Conservation (phyloP, 2,888 invertebrate genomes). For the Euplagia quadripunctaria region DNA sequence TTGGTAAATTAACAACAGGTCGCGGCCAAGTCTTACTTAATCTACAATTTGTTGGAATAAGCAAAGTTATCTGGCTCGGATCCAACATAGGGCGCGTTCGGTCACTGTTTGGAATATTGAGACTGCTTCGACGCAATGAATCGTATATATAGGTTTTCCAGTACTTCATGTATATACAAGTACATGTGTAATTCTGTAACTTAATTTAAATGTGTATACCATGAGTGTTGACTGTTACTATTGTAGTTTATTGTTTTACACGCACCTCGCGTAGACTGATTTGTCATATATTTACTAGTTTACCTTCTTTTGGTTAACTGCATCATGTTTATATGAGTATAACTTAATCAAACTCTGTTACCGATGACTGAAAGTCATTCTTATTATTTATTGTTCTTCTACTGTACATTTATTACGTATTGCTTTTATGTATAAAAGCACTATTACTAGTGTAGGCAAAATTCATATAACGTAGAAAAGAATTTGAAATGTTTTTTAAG, state of each 20-base stretch:
- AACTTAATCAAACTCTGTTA: too few species aligned
- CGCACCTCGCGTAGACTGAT: not conserved
- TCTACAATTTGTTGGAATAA: slow-evolving; percentile 33
- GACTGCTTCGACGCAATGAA: slow-evolving; percentile 54
- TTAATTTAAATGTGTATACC: slow-evolving; percentile 24
- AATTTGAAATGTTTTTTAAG: too few species aligned
- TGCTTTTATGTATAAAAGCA: too few species aligned
- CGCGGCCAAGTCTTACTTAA: slow-evolving; percentile 37
- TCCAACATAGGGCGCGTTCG: slow-evolving; percentile 60
- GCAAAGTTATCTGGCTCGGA: slow-evolving; percentile 64
- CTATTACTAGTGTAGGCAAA: too few species aligned
- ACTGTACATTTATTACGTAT: too few species aligned
- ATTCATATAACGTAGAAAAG: too few species aligned
- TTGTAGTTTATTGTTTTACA: not conserved
- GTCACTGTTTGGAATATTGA: slow-evolving; percentile 59
- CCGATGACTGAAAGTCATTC: too few species aligned
- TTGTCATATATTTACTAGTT: not conserved
- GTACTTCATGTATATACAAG: slow-evolving; percentile 53
- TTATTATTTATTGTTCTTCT: too few species aligned
- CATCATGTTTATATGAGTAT: too few species aligned
- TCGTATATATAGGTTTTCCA: slow-evolving; percentile 23
- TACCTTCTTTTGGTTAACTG: too few species aligned
- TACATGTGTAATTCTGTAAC: slow-evolving; percentile 55
- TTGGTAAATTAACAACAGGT: slow-evolving; percentile 47
- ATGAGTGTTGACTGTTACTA: not conserved